These are phyloP conservation scores for Leucopternis melanops DNA, from an alignment of 2,113 vertebrate genomes.

Conservation along the genomic window DNA sequence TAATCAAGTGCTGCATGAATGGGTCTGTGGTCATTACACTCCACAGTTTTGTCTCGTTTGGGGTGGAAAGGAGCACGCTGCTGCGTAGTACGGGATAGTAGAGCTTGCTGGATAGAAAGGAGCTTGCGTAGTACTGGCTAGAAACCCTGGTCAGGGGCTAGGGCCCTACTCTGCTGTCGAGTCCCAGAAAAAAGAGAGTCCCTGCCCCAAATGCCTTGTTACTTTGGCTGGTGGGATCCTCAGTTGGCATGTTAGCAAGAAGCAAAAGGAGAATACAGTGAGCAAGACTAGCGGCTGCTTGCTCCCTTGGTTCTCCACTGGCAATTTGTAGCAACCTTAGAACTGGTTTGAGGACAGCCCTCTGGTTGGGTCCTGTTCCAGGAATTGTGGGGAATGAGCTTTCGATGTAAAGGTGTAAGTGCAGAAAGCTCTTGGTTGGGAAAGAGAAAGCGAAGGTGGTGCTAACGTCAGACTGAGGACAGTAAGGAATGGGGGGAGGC, in stretches of 20 bases:
- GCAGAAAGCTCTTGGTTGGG: not conserved
- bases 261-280: not conserved
- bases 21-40: not conserved
- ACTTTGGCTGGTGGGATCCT: not conserved
- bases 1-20: not conserved
- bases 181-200: not conserved
- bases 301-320: not conserved
- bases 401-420: not conserved
- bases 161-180: not conserved
- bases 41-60: not conserved
- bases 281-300: not conserved
- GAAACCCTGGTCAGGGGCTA: accelerated
- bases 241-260: accelerated
- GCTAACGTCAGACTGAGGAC: not conserved
- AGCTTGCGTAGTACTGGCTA: not conserved
- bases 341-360: not conserved
- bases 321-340: not conserved
- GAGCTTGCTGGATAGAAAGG: no score
- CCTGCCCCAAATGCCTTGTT: not conserved
- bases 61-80: not conserved
- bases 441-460: not conserved
- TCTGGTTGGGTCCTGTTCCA: not conserved
- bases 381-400: not conserved
- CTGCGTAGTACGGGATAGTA: not conserved
- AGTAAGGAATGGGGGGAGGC: not conserved